phyloP scores from a whole-genome alignment of 1,140 invertebrate species.

The Zaprionus davidi region DNA sequence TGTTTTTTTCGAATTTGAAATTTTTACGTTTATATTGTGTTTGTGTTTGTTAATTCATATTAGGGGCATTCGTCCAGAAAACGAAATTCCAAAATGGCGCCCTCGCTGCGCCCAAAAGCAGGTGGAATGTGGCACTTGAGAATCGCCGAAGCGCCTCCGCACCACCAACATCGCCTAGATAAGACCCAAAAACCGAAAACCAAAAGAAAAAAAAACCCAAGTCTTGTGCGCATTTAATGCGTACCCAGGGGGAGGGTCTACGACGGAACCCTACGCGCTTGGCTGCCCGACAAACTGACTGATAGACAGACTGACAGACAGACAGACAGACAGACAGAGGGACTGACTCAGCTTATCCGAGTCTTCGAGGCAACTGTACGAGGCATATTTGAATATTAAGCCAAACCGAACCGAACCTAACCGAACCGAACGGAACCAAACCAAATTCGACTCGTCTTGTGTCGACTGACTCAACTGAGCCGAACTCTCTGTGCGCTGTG shows the following conservation, averaged over 20 bases:
- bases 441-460: conserved; percentile 13
- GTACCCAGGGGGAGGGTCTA: conserved; percentile 3
- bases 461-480: conserved; percentile 13
- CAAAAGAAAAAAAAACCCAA: conserved; percentile 39
- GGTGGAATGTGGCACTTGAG: conserved; percentile 48
- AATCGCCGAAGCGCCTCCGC: conserved; percentile 4
- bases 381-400: conserved; percentile 49
- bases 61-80: conserved; percentile 79
- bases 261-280: conserved; percentile 58
- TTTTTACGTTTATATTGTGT: conserved; percentile 33
- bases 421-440: conserved; percentile 8
- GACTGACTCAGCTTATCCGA: conserved; percentile 56
- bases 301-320: background rate
- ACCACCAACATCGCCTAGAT: conserved; percentile 34
- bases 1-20: conserved; percentile 57
- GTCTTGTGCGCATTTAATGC: conserved; percentile 56
- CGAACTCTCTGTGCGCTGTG: conserved; percentile 57
- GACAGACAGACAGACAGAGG: conserved; percentile 27
- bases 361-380: conserved; percentile 60
- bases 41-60: conserved; percentile 75
- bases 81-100: conserved; percentile 78
- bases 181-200: conserved; percentile 31
- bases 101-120: conserved; percentile 27
- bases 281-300: conserved; percentile 54
- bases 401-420: conserved; percentile 16